A percentile compares a stretch with the other conserved stretches of the same genome.
Evolutionary conservation across 1,140 invertebrate genomes (phyloP).

Genomic region (Wasmannia auropunctata): DNA sequence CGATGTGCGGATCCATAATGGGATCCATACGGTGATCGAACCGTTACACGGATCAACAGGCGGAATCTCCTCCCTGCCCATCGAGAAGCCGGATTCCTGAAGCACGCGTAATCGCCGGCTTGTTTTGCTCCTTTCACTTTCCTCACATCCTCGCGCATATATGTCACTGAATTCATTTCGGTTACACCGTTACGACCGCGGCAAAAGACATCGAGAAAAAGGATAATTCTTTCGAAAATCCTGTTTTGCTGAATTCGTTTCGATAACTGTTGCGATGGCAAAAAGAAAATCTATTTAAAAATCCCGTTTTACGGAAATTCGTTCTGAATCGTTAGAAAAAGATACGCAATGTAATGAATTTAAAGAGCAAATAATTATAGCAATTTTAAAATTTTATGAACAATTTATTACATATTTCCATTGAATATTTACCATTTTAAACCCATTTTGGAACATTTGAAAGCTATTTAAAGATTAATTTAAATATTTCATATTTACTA

Average conservation of each 20-base stretch:
- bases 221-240: background rate
- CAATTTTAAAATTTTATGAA: background rate
- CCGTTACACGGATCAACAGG: constrained; percentile 34
- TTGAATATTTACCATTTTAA: too few relatives aligned
- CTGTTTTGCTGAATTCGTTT: background rate
- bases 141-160: background rate
- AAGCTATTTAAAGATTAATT: too few relatives aligned
- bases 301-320: too few relatives aligned
- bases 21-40: constrained; percentile 45
- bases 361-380: background rate
- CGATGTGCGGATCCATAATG: constrained; percentile 52
- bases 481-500: too few relatives aligned
- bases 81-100: constrained; percentile 68
- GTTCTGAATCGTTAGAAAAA: background rate
- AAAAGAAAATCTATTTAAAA: too few relatives aligned
- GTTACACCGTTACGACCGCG: background rate
- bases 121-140: constrained; percentile 39
- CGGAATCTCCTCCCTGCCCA: constrained; percentile 51
- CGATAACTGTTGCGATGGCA: background rate
- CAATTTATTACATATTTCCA: background rate
- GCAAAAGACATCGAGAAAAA: background rate
- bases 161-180: background rate
- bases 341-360: background rate
- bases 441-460: too few relatives aligned
- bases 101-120: constrained; percentile 58